Conservation (phyloP, 1,140 invertebrate species). For the Cyclina sinensis region DNA sequence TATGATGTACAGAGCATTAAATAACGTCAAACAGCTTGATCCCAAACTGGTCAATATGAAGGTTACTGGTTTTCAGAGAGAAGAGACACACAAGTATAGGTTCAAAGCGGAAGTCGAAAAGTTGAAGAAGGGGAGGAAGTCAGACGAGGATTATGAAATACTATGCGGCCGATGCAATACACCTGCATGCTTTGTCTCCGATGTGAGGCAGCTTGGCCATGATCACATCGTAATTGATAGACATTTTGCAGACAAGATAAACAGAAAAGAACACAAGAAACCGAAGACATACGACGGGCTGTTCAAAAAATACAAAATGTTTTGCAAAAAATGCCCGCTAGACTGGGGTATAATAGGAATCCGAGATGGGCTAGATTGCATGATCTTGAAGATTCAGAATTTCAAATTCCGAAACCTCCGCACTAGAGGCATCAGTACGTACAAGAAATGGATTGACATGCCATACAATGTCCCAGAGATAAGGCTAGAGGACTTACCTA, state of each 20-base stretch:
- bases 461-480: slow-evolving; percentile 22
- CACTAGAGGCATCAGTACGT: background rate
- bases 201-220: slow-evolving; percentile 18
- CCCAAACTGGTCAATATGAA: background rate
- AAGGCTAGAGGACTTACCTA: background rate
- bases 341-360: slow-evolving; percentile 32
- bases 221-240: slow-evolving; percentile 30
- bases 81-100: slow-evolving; percentile 15
- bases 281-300: background rate
- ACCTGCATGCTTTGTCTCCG: background rate
- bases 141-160: background rate
- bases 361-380: background rate
- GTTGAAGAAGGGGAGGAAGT: background rate
- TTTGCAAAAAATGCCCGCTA: slow-evolving; percentile 35
- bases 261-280: slow-evolving; percentile 13
- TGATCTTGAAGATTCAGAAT: background rate
- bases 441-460: slow-evolving; percentile 34
- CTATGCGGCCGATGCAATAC: slow-evolving; percentile 17
- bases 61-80: background rate
- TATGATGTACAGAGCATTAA: slow-evolving; percentile 32
- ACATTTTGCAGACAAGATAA: background rate
- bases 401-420: background rate
- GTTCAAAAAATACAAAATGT: slow-evolving; percentile 37
- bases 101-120: background rate
- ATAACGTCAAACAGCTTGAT: background rate